Conservation (phyloP, 2,888 invertebrate genomes). For the Cephonodes hylas region DNA sequence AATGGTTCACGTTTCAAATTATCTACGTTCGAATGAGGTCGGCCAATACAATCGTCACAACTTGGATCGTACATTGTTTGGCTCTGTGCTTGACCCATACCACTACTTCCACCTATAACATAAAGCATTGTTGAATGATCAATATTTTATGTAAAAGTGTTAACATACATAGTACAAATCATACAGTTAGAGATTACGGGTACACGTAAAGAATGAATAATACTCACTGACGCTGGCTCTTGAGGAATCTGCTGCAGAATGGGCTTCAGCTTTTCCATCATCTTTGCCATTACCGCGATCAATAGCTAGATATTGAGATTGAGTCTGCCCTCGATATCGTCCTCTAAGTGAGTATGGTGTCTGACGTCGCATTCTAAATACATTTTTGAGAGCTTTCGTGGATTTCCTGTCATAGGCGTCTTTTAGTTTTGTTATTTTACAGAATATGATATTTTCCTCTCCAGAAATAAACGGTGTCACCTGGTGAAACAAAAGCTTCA, state of each 20-base stretch:
- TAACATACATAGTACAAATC: too few relatives aligned
- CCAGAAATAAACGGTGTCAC: conserved; percentile 34
- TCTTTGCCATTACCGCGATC: conserved; percentile 78
- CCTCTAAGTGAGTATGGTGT: conserved; percentile 52
- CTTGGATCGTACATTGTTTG: conserved; percentile 86
- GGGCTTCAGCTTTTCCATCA: conserved; percentile 90
- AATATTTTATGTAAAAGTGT: background rate
- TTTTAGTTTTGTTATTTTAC: conserved; percentile 33
- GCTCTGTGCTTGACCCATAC: conserved; percentile 95
- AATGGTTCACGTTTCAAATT: conserved; percentile 42
- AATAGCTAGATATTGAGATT: conserved; percentile 89
- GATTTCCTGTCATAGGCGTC: conserved; percentile 12
- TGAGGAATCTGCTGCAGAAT: conserved; percentile 86
- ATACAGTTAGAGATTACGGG: too few relatives aligned
- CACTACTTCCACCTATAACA: conserved; percentile 86
- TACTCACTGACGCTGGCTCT: conserved; percentile 87
- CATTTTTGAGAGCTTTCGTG: background rate
- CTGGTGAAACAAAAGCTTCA: conserved; percentile 36
- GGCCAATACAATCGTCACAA: conserved; percentile 84
- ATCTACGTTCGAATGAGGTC: conserved; percentile 42
- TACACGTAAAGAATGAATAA: too few relatives aligned
- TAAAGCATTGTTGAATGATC: conserved; percentile 7
- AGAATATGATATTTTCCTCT: conserved; percentile 33
- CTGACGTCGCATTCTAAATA: conserved; percentile 46
- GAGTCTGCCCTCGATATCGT: conserved; percentile 88